Evolutionary conservation across 2,797 vertebrate genomes (phyloP).

Genomic region (Pseudomugil gertrudae): DNA sequence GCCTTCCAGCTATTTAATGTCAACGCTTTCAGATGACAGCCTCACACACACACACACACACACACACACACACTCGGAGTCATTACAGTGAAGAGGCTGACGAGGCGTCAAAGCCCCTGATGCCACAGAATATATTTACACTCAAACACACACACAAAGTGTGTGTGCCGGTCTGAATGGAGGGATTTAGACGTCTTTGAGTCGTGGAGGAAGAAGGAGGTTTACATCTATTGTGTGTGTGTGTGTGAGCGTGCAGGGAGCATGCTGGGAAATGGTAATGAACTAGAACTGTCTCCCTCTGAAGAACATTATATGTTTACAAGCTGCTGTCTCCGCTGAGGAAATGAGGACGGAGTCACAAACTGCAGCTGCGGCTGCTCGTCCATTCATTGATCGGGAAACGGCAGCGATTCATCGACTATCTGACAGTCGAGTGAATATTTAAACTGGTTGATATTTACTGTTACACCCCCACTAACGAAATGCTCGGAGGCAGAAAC

Average conservation of each 20-base stretch:
- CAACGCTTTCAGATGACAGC: slow-evolving; percentile 47
- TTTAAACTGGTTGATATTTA: too few relatives aligned
- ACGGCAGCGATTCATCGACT: not conserved
- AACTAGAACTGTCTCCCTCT: slow-evolving; percentile 50
- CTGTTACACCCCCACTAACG: too few relatives aligned
- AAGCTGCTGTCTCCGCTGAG: slow-evolving; percentile 22
- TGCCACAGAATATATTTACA: slow-evolving; percentile 28
- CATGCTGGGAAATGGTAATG: slow-evolving; percentile 52
- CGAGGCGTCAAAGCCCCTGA: slow-evolving; percentile 61
- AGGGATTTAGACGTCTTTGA: slow-evolving; percentile 53
- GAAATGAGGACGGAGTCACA: not conserved
- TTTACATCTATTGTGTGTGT: slow-evolving; percentile 38
- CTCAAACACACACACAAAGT: slow-evolving; percentile 3
- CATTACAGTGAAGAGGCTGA: slow-evolving; percentile 60
- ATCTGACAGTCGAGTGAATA: too few relatives aligned
- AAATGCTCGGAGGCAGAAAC: too few relatives aligned
- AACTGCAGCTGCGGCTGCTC: not conserved
- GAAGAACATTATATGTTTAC: slow-evolving; percentile 45
- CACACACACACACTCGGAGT: slow-evolving; percentile 35
- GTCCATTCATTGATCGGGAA: not conserved
- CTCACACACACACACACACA: slow-evolving; percentile 11
- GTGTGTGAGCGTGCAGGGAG: slow-evolving; percentile 26
- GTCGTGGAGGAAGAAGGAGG: slow-evolving; percentile 34
- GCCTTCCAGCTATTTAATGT: slow-evolving; percentile 67
- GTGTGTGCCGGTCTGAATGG: slow-evolving; percentile 46